Conservation (phyloP, 2,888 invertebrate species). For the Drosophila quasianomalipes region DNA sequence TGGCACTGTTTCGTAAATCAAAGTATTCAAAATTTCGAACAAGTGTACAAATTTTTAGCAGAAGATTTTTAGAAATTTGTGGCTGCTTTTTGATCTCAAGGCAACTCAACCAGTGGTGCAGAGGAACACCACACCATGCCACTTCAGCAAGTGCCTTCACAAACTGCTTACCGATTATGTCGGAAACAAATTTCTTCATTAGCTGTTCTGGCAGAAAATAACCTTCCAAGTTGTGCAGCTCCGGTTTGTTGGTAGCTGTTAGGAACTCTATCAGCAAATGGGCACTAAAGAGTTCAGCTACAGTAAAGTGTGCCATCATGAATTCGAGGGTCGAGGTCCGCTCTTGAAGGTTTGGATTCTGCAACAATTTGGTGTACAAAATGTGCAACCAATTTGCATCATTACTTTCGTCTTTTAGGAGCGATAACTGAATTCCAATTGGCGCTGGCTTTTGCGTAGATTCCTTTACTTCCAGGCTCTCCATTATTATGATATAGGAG, state of each 20-base stretch:
- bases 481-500: slow-evolving; percentile 16
- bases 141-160: slow-evolving; percentile 11
- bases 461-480: slow-evolving; percentile 9
- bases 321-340: neutral
- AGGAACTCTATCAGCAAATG: slow-evolving; percentile 19
- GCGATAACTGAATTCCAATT: slow-evolving; percentile 4
- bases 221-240: slow-evolving; percentile 14
- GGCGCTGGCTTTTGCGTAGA: neutral
- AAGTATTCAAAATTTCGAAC: neutral
- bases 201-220: neutral
- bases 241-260: slow-evolving; percentile 5
- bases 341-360: neutral
- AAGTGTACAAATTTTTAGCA: neutral
- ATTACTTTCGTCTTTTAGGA: neutral
- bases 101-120: slow-evolving; percentile 12
- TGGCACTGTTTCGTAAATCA: neutral
- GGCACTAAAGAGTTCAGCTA: neutral
- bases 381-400: slow-evolving; percentile 7
- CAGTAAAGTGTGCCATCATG: slow-evolving; percentile 18
- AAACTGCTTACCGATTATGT: slow-evolving; percentile 1
- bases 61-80: neutral
- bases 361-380: slow-evolving; percentile 7
- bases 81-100: neutral
- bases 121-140: slow-evolving; percentile 9
- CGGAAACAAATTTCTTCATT: neutral